Base-by-base conservation (phyloP, 1,140 invertebrate species). In the Brachionus rubens region DNA sequence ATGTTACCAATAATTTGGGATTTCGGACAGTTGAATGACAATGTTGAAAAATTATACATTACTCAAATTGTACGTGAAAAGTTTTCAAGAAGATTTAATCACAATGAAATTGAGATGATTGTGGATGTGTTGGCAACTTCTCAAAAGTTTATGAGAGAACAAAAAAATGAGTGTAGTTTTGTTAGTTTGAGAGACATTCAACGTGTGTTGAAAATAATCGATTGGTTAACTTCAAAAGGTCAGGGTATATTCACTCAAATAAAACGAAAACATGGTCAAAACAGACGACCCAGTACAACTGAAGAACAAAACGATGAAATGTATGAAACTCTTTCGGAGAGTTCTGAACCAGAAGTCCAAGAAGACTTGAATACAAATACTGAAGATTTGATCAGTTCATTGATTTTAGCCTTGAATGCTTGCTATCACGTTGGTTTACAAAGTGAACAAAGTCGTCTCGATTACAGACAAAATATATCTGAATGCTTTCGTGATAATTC, bases 161-260 rank as follows among this genome's bases (percentile, higher is more conserved):
- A 28, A 52, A 24, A 82, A 79, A 80, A 83, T 78, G 82, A 83
- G 78, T 82, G 81, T 77, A 82, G 82, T 77, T 83, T 83, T 79
- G 82, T 83, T 6, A 82, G 81, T 77, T 72, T 83, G 28, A 78
- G 82, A 72, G 82, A 83, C 76, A 81, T 83, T 16, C 80, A 82
- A 30, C 43, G 82, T 19, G 80, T 80, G 52, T 78, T 54, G 50
- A 52, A 54, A 75, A 50, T 81, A 10, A 59, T 77, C 6, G 30
- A 56, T 19, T 80, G 80, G 81, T 30, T 47, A 10, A 33, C 21
- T n/a, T 6, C 12, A 14, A 50, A 75, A 72, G 28, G 19, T 19
- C 30, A 72, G 4, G 14, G 5, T 33, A 75, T 43, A 26, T 77
- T 52, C 24, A 16, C 16, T 40, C 48, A 65, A 56, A 41, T 54